Evolutionary conservation across 2,113 vertebrate genomes (phyloP), one percentile per base, ranked within the genome.

Genomic region (Alligator mississippiensis): DNA sequence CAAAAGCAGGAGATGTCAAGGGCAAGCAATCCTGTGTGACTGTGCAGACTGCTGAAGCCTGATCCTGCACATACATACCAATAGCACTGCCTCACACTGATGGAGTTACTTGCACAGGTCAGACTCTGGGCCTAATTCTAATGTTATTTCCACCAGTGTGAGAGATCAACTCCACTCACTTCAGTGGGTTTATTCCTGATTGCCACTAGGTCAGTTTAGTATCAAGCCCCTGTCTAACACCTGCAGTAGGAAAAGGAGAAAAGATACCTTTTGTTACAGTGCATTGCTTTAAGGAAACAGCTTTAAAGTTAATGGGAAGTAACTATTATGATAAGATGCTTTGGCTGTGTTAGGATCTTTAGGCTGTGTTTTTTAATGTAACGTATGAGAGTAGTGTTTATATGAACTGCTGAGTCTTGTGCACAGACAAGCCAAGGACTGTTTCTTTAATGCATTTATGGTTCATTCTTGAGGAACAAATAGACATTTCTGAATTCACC

Each of bases 321-420:
- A 58, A 70, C 1, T 1, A 0, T 60, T 1, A 0, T 3, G 2
- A 11, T 0, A 54, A 58, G 9, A 13, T 7, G 14, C 9, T 1
- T 61, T 30, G n/a, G 34, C 47, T 47, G 9, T 9, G 17, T 47
- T 4, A 17, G 34, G 58, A 22, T 13, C 22, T 38, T 80, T 61
- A 58, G 30, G 59, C 24, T 25, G 38, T 38, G 34, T 18, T 21
- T 24, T 70, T 70, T 70, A 34, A 24, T 13, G 27, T 21, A 62
- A 19, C 12, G 34, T 80, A 22, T 54, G 21, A 34, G 34, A n/a
- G 22, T 47, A 25, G 34, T 74, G 70, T 38, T 15, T 74, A 18
- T 6, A 47, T 74, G 34, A 11, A 24, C 21, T 47, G 9, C 15
- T 8, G 12, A 74, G 70, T 47, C 34, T 38, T 38, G 70, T 74